phyloP scores from a whole-genome alignment of 2,113 vertebrate genomes.

The Microcebus ravelobensis region DNA sequence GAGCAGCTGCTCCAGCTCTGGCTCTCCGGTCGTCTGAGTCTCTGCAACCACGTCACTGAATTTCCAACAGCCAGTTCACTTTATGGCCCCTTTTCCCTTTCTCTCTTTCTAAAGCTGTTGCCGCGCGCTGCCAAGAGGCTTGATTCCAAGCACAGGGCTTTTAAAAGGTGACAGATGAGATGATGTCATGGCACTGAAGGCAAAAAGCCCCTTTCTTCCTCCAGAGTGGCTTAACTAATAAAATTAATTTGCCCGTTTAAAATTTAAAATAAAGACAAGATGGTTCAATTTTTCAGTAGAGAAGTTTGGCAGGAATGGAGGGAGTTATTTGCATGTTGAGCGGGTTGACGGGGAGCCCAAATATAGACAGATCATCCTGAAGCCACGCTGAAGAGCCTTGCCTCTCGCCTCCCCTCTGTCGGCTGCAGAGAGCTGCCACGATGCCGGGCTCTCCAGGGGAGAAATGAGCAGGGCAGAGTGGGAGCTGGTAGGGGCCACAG shows the following conservation, averaged over 20 bases:
- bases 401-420: background rate
- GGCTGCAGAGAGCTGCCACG: background rate
- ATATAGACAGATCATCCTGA: conserved; percentile 47
- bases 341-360: conserved; percentile 69
- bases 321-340: conserved; percentile 70
- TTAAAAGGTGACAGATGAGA: conserved; percentile 70
- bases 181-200: conserved; percentile 44
- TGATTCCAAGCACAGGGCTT: conserved; percentile 65
- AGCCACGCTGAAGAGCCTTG: conserved; percentile 28
- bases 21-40: conserved; percentile 75
- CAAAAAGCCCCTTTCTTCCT: conserved; percentile 53
- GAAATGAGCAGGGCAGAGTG: background rate
- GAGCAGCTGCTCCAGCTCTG: conserved; percentile 82
- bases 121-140: conserved; percentile 66
- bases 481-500: background rate
- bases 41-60: conserved; percentile 77
- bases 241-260: conserved; percentile 82
- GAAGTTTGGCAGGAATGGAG: conserved; percentile 65
- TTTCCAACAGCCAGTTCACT: conserved; percentile 79
- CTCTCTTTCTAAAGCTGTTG: background rate
- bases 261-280: conserved; percentile 82
- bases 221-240: conserved; percentile 71
- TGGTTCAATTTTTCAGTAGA: conserved; percentile 75
- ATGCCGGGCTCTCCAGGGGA: background rate
- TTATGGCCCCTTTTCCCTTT: conserved; percentile 64